Evolutionary conservation across 2,888 invertebrate species (phyloP), one percentile per base, ranked within the genome.

Genomic region (Temnothorax ravouxi): DNA sequence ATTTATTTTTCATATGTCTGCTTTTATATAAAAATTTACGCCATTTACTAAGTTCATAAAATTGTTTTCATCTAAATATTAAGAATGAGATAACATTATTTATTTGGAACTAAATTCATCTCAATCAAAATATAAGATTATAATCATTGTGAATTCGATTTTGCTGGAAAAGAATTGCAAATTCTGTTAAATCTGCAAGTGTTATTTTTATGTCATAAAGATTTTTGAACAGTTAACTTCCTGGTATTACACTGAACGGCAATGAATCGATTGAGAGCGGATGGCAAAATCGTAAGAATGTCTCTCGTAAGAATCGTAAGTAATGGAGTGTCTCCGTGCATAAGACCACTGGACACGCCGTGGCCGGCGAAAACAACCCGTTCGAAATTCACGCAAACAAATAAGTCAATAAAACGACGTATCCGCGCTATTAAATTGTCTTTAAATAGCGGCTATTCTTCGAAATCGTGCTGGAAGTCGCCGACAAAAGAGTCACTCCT

Each of bases 321-420:
- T 86, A 76, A 90, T 86, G 85, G 84, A 71, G 85, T 74, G 84
- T 62, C 71, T 81, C 61, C 66, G 25, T 80, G 69, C 76, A 69
- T 66, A 44, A 69, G 87, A 87, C 86, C 84, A 54, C 34, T 72
- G 81, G 72, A 71, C 74, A 56, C 56, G 64, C 69, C 18, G 15
- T 80, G 84, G 64, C 82, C 86, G 87, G 84, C 91, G 91, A 91
- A 92, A 92, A 92, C 92, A 92, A 92, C 88, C 88, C 90, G 88
- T 91, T 92, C 81, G 86, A 84, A 86, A 87, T 84, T 75, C 86
- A 84, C 86, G 89, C 90, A 92, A 93, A 93, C 93, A 93, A 92
- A 93, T 93, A 93, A 93, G 92, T 91, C 91, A 91, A 92, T 92
- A 90, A 93, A 91, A 91, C 86, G 90, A 71, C 83, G 84, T 88